Conservation (phyloP, 2,797 vertebrate genomes). For the Aphelocoma californica region DNA sequence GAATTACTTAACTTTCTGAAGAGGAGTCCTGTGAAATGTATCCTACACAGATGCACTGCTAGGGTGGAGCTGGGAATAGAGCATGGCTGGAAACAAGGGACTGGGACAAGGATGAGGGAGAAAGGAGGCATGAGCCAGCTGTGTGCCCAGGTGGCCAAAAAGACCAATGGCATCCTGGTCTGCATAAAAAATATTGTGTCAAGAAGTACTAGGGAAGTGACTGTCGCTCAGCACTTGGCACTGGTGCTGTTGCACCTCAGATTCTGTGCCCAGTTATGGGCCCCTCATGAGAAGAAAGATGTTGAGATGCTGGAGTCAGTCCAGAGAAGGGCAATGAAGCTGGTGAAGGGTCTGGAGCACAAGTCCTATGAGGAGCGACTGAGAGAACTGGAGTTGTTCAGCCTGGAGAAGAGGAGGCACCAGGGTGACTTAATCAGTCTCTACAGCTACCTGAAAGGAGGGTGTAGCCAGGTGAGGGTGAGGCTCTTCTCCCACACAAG, state of each 20-base stretch:
- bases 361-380: background rate
- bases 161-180: background rate
- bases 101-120: background rate
- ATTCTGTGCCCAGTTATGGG: background rate
- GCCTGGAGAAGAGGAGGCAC: background rate
- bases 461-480: background rate
- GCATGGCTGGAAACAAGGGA: background rate
- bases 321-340: background rate
- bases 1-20: conserved; percentile 52
- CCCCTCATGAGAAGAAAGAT: background rate
- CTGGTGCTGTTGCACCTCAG: background rate
- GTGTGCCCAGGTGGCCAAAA: background rate
- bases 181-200: background rate
- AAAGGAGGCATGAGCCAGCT: background rate
- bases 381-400: background rate
- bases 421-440: too few relatives aligned
- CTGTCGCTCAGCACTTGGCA: background rate
- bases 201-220: background rate
- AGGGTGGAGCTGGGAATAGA: conserved; percentile 36
- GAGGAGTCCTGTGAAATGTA: conserved; percentile 50
- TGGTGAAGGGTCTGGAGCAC: background rate
- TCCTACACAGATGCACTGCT: conserved; percentile 32
- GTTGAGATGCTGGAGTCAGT: background rate
- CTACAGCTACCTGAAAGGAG: background rate
- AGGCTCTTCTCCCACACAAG: rapidly evolving